Base-by-base conservation (phyloP, 2,888 invertebrate species). In the Bursaphelenchus okinawaensis region DNA sequence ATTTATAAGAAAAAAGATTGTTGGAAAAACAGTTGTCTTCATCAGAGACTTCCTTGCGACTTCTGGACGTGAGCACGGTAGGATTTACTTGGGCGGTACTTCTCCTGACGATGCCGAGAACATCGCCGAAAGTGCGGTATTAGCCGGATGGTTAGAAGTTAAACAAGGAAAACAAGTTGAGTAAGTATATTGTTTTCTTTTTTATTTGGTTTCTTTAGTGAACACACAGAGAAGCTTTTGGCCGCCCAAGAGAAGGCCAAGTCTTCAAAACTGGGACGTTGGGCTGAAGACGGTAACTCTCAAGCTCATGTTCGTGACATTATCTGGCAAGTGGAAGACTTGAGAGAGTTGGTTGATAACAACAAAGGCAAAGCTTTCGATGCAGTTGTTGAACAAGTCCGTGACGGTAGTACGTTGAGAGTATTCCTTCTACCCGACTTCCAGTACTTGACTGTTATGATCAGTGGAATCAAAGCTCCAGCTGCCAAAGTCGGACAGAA, bases 341-440 rank as follows among this genome's bases (percentile, higher is more conserved):
- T 89, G n/a, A 86, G 89, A 60, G 87, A 88, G 59, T 88, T 89
- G 85, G 90, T 95, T 4, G 93, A 93, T 79, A 90, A 91, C 79
- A 88, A 88, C 72, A 89, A 89, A 69, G 89, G 90, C 40, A 90
- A 92, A 82, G 92, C 92, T 0, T 86, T 95, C 6, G 90, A 85
- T 75, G 86, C 95, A 55, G 89, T 98, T 65, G 90, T 98, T 76
- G 98, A 99, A 83, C 93, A 94, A 86, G 95, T 98, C 0, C 93
- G 60, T 16, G 60, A 59, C 26, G 60, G 60, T 4, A 29, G 67
- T 29, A 96, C 96, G 0, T 89, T 95, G 16, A 88, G 95, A 71
- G 90, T 91, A 3, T 91, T 94, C 80, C 86, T 99, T 12, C 84
- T 95, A 64, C 94, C 95, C 0, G 91, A 90, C 67, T 93, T 89